phyloP scores from a whole-genome alignment of 1,140 invertebrate genomes.

The Sinonovacula constricta region DNA sequence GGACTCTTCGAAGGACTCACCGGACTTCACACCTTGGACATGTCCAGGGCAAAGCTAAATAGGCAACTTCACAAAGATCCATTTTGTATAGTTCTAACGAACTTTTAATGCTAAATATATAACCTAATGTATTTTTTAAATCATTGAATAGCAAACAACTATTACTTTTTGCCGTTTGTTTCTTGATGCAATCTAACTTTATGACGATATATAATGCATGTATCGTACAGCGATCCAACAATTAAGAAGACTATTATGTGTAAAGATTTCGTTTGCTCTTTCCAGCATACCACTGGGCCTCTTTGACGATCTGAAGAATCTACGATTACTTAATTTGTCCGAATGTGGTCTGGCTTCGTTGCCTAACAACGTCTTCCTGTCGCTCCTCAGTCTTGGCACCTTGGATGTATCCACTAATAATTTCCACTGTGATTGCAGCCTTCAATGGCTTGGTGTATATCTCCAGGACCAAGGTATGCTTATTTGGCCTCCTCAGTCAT shows the following conservation, averaged over 20 bases:
- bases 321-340: neutral
- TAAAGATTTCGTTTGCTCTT: too few species aligned
- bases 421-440: conserved; percentile 1
- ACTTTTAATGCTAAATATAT: too few species aligned
- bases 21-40: neutral
- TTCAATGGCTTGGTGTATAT: conserved; percentile 20
- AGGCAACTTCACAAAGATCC: too few species aligned
- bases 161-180: too few species aligned
- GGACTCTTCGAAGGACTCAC: conserved; percentile 16
- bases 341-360: conserved; percentile 3
- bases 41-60: conserved; percentile 12
- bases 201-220: too few species aligned
- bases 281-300: neutral
- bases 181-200: too few species aligned
- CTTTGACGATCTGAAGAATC: neutral
- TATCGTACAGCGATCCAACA: too few species aligned
- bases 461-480: neutral
- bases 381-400: conserved; percentile 1
- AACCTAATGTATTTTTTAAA: too few species aligned
- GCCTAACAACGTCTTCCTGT: conserved; percentile 8
- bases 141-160: too few species aligned
- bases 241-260: too few species aligned
- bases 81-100: too few species aligned
- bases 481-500: too few species aligned
- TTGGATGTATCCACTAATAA: conserved; percentile 6